Percentiles rank a stretch among this genome's conserved stretches.
phyloP scores from a whole-genome alignment of 2,797 vertebrate genomes.

The Sebastes paucispinis region DNA sequence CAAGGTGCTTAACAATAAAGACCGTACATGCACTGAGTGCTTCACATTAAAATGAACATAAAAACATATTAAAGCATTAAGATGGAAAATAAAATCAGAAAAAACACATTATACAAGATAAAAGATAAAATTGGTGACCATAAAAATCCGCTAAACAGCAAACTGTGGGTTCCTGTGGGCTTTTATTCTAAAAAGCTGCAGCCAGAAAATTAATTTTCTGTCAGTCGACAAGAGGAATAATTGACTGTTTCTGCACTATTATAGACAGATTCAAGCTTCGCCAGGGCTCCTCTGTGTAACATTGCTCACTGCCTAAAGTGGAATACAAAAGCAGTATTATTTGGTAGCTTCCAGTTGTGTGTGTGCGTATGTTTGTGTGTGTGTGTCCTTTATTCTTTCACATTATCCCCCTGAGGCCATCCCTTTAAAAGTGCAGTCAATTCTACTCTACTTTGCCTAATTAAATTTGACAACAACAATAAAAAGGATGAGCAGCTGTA shows the following conservation, averaged over 20 bases:
- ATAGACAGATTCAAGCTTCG: background rate
- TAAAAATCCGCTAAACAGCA: too few species aligned
- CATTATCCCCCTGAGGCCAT: constrained; percentile 4
- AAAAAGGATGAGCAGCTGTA: constrained; percentile 40
- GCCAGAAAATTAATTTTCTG: background rate
- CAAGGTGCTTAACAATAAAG: too few species aligned
- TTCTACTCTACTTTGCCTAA: constrained; percentile 23
- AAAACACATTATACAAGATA: too few species aligned
- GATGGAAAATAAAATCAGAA: too few species aligned
- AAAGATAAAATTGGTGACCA: background rate
- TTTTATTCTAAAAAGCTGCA: background rate
- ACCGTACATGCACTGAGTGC: too few species aligned
- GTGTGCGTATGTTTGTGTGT: background rate
- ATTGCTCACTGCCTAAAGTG: background rate
- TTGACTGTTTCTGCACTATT: background rate
- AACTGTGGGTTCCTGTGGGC: too few species aligned
- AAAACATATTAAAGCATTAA: too few species aligned
- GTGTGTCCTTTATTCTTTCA: background rate
- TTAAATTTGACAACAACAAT: constrained; percentile 24
- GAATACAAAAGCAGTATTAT: background rate
- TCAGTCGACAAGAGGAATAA: background rate
- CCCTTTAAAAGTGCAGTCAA: background rate
- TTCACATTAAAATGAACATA: too few species aligned
- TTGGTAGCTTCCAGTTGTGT: background rate
- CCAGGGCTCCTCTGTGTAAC: background rate